These are phyloP conservation scores for Clupea harengus DNA, from an alignment of 2,113 vertebrate species.

Conservation along the genomic window DNA sequence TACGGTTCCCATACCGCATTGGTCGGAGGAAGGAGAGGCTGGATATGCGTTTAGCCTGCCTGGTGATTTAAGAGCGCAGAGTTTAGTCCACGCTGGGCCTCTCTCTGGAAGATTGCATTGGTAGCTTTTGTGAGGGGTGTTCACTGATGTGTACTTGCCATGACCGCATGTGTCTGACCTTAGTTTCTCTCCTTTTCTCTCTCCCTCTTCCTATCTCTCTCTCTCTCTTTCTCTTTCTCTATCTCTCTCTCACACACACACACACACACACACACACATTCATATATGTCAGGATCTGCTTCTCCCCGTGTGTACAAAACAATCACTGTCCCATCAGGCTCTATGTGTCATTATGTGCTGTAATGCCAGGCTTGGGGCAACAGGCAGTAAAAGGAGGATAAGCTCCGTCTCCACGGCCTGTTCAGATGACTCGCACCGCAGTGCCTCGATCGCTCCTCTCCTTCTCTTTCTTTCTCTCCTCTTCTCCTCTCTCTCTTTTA, in stretches of 20 bases:
- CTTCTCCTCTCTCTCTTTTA: neutral
- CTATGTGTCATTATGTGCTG: neutral
- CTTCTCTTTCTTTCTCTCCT: neutral
- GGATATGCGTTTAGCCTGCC: neutral
- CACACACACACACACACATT: neutral
- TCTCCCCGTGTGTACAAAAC: neutral
- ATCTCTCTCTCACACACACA: neutral
- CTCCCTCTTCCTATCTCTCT: neutral
- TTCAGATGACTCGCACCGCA: slow-evolving; percentile 3
- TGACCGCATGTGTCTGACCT: slow-evolving; percentile 4
- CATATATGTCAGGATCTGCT: neutral
- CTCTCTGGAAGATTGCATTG: neutral
- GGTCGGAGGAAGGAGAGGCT: neutral
- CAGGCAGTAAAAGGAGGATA: neutral
- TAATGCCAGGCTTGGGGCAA: neutral
- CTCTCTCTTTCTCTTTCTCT: neutral
- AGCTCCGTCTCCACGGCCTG: neutral
- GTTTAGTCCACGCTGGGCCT: neutral
- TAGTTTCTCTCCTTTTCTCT: neutral
- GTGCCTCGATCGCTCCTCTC: neutral
- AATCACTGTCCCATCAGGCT: neutral
- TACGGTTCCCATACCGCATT: neutral
- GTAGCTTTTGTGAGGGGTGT: slow-evolving; percentile 1
- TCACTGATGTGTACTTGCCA: neutral
- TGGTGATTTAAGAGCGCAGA: neutral